These are phyloP conservation scores for Euura lappo DNA, from an alignment of 1,140 invertebrate genomes.

Conservation along the genomic window DNA sequence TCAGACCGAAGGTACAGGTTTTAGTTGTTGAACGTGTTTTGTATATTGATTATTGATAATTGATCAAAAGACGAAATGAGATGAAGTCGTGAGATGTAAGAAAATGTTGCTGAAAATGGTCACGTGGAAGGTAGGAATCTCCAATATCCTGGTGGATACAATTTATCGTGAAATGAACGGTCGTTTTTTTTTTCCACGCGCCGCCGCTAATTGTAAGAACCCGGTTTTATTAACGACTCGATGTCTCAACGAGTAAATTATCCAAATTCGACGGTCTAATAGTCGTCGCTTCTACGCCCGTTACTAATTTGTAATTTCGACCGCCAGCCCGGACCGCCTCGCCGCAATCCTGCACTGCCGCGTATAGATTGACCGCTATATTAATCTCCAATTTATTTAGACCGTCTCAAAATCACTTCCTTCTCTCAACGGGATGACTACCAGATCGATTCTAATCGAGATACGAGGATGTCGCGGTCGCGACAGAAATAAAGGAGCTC, in stretches of 20 bases:
- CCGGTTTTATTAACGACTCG: slow-evolving; percentile 4
- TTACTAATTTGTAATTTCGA: slow-evolving; percentile 4
- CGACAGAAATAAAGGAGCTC: slow-evolving; percentile 13
- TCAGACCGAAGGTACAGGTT: neutral
- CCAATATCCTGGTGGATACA: neutral
- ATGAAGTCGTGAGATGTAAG: neutral
- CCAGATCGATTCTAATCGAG: neutral
- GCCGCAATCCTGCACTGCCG: neutral
- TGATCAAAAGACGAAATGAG: neutral
- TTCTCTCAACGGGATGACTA: neutral
- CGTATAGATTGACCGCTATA: neutral
- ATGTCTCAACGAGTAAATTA: neutral
- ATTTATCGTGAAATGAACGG: slow-evolving; percentile 2
- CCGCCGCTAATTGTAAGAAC: slow-evolving; percentile 4
- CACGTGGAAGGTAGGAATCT: no score
- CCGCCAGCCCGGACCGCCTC: neutral
- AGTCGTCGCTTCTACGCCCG: neutral
- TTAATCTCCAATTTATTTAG: neutral
- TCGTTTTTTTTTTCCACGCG: slow-evolving; percentile 5
- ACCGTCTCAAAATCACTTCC: neutral
- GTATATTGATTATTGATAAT: no score
- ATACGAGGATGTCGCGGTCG: slow-evolving; percentile 1
- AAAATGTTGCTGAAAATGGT: no score
- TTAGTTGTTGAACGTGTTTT: neutral
- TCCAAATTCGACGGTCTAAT: neutral